A percentile compares a stretch with the other conserved stretches of the same genome.
Evolutionary conservation across 2,888 invertebrate genomes (phyloP).

Genomic region (Epirrita christyi): DNA sequence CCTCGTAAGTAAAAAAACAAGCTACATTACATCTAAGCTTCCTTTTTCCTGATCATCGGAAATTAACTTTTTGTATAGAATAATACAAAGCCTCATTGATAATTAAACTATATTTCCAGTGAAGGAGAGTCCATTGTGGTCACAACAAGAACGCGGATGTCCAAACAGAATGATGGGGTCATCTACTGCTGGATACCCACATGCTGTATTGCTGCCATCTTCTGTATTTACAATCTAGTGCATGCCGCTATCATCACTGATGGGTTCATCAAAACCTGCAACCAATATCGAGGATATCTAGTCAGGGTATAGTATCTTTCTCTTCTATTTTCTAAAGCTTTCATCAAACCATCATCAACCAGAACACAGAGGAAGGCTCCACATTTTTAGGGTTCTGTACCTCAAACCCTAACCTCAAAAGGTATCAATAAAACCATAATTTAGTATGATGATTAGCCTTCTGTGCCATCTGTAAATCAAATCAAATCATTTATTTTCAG

Average conservation of each 20-base stretch:
- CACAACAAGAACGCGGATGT: constrained; percentile 85
- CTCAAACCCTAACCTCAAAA: no score
- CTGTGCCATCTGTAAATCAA: no score
- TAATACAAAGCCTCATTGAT: background rate
- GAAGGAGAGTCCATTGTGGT: constrained; percentile 88
- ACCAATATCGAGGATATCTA: constrained; percentile 88
- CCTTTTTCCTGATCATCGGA: no score
- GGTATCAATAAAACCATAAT: background rate
- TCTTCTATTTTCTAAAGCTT: background rate
- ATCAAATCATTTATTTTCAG: no score
- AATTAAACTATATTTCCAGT: constrained; percentile 66
- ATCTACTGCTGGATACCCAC: constrained; percentile 89
- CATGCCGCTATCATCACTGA: constrained; percentile 89
- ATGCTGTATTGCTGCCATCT: constrained; percentile 85
- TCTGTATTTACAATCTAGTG: constrained; percentile 87
- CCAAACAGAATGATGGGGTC: constrained; percentile 83
- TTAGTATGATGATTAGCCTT: no score
- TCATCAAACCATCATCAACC: no score
- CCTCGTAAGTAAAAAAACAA: no score
- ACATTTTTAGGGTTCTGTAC: background rate
- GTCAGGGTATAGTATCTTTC: constrained; percentile 73
- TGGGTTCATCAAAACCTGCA: constrained; percentile 91
- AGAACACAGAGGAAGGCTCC: no score
- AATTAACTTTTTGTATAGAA: no score
- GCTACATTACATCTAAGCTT: no score